Base-by-base conservation (phyloP, 2,797 vertebrate species). In the Podarcis siculus region DNA sequence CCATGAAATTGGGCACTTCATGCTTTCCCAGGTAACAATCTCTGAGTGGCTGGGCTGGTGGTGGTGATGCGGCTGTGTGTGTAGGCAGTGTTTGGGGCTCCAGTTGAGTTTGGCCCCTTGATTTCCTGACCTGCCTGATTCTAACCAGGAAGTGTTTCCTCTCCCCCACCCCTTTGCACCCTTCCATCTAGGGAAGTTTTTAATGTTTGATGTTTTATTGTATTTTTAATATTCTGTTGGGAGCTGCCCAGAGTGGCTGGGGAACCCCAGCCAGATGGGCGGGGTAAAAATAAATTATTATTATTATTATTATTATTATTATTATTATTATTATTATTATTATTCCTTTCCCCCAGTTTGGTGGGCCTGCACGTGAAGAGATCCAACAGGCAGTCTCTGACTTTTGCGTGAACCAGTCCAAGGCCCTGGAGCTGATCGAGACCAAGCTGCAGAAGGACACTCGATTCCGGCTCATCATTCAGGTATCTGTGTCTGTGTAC, bases 391-490 rank as follows among this genome's bases (percentile, higher is more conserved):
- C 98, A 17, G 97, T 97, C 0, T 98, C 98, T 0, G 97, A 97
- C 87, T 97, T 98, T 95, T 99, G 98, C 95, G 98, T 98, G 5
- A 98, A 97, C 93, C 98, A 98, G 88, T 97, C 98, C 67, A 96
- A 97, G 49, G 98, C 98, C 3, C 96, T 98, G 42, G 98, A 99
- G 94, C 97, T 99, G 92, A 99, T 99, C 95, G 98, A 98, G 92
- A 98, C 97, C 96, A 99, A 98, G 87, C 97, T 98, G 84, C 97
- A 98, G 37, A 99, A 99, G 96, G 98, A 99, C 90, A 97, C 96
- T 3, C 98, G 98, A 1, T 99, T 99, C 66, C 96, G 98, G 83
- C 96, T 98, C 72, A 97, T 99, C 82, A 98, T 99, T 96, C 3
- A 3, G 13, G 80, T 4, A 25, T 8, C 2, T 15, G 39, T 55